These are phyloP conservation scores for Hemicentrotus pulcherrimus DNA, from an alignment of 35 echinoderm and acorn worm genomes.

Conservation along the genomic window DNA sequence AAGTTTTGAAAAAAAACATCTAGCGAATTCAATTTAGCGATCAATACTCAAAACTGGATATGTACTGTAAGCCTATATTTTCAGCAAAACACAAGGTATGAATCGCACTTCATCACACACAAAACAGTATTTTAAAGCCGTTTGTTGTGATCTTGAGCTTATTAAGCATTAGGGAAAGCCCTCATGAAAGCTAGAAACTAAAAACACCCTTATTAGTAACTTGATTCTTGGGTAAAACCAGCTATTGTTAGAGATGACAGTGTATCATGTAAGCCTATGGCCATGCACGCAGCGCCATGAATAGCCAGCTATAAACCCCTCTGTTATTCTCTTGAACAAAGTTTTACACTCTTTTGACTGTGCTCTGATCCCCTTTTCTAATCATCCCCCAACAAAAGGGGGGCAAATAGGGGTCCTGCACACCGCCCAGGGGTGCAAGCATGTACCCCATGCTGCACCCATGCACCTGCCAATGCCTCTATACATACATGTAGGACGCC, in stretches of 20 bases:
- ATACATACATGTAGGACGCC: background rate
- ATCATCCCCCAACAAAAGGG: slow-evolving; percentile 42
- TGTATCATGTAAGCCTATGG: slow-evolving; percentile 17
- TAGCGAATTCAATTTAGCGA: too few species aligned
- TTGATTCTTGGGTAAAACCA: background rate
- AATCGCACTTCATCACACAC: too few species aligned
- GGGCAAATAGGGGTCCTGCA: slow-evolving; percentile 34
- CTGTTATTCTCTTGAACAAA: background rate
- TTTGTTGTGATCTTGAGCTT: background rate
- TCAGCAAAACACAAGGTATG: too few species aligned
- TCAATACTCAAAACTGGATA: too few species aligned
- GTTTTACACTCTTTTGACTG: slow-evolving; percentile 25
- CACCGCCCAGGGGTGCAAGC: slow-evolving; percentile 10
- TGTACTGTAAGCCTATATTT: too few species aligned
- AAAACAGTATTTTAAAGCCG: background rate
- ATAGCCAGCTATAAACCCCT: background rate
- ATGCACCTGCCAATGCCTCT: background rate
- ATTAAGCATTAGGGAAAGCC: background rate
- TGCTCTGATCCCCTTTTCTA: slow-evolving; percentile 16
- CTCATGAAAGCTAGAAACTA: background rate
- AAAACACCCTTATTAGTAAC: background rate
- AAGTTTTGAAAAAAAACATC: too few species aligned
- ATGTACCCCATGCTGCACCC: slow-evolving; percentile 1
- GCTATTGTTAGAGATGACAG: background rate
- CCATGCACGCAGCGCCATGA: background rate